These are phyloP conservation scores for Petrocephalus schoutedeni DNA, from an alignment of 2,797 vertebrate genomes.

Conservation along the genomic window DNA sequence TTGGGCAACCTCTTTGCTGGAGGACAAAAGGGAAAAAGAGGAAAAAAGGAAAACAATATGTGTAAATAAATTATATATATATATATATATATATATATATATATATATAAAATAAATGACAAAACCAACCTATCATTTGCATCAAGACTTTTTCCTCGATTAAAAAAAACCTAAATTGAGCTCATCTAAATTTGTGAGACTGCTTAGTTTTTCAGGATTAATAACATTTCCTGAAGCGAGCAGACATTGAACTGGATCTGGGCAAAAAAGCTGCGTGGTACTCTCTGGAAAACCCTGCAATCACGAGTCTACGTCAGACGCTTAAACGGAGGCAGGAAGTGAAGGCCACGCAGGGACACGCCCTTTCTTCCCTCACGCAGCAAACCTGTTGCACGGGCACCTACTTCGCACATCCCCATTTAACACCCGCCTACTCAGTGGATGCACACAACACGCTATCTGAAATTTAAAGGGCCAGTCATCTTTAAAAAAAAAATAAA, in stretches of 20 bases:
- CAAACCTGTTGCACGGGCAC: conserved; percentile 10
- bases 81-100: background rate
- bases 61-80: background rate
- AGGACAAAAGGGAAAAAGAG: conserved; percentile 21
- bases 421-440: background rate
- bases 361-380: background rate
- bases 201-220: background rate
- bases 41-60: conserved; percentile 11
- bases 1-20: conserved; percentile 95
- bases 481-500: background rate
- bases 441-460: background rate
- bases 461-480: background rate
- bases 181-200: background rate
- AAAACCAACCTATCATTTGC: background rate
- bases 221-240: background rate
- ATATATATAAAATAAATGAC: background rate
- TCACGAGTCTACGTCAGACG: background rate
- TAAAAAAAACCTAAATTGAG: background rate
- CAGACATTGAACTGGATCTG: background rate
- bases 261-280: background rate
- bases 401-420: background rate
- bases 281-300: background rate
- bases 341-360: background rate
- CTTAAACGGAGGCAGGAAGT: background rate
- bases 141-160: background rate